Conservation (phyloP, 2,888 invertebrate species). For the Ypsolopha sequella region DNA sequence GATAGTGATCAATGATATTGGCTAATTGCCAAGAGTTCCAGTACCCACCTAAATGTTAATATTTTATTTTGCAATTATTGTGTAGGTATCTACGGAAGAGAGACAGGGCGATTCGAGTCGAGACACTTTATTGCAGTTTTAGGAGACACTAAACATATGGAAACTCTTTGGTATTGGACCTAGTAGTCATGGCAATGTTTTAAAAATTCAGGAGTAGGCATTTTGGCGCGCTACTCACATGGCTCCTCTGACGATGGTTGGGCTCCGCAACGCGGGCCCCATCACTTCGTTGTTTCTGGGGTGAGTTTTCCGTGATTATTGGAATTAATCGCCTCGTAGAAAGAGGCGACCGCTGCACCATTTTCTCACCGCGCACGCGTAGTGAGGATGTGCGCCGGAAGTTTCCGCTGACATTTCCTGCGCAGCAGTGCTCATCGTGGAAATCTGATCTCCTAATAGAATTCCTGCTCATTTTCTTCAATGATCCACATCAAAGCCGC, state of each 20-base stretch:
- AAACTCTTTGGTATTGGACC: slow-evolving; percentile 15
- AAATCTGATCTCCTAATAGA: slow-evolving; percentile 51
- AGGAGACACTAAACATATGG: not conserved
- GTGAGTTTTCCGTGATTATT: slow-evolving; percentile 74
- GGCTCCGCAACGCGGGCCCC: slow-evolving; percentile 53
- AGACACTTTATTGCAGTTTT: too few relatives aligned
- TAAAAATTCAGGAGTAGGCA: slow-evolving; percentile 7
- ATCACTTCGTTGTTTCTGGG: slow-evolving; percentile 58
- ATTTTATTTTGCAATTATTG: too few relatives aligned
- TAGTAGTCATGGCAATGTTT: slow-evolving; percentile 27
- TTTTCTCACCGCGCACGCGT: slow-evolving; percentile 77
- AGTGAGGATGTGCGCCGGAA: slow-evolving; percentile 76
- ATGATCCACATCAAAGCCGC: slow-evolving; percentile 34
- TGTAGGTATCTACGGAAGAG: too few relatives aligned
- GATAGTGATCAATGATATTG: too few relatives aligned
- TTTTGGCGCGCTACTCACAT: slow-evolving; percentile 52
- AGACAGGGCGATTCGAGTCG: too few relatives aligned
- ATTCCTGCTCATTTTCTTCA: slow-evolving; percentile 59
- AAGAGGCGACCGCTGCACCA: slow-evolving; percentile 66
- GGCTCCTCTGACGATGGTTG: slow-evolving; percentile 67
- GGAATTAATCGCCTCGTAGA: slow-evolving; percentile 67
- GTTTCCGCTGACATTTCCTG: slow-evolving; percentile 62
- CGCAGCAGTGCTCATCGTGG: slow-evolving; percentile 63
- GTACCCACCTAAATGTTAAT: too few relatives aligned
- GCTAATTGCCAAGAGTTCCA: too few relatives aligned